Percentiles rank a stretch among this genome's conserved stretches.
phyloP scores from a whole-genome alignment of 2,113 vertebrate species.

The Elephantulus edwardii region DNA sequence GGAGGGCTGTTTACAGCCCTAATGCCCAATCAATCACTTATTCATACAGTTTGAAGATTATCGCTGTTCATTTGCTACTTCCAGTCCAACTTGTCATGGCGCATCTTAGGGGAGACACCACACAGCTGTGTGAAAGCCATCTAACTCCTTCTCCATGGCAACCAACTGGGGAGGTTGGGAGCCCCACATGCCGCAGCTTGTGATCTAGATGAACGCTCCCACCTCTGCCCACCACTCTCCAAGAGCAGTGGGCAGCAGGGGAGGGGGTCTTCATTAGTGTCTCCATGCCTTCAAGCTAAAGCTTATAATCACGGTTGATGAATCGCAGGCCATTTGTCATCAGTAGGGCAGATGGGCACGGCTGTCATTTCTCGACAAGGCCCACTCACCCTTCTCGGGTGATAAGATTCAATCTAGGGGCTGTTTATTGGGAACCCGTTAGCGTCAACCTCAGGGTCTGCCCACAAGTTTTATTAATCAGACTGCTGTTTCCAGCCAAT shows the following conservation, averaged over 20 bases:
- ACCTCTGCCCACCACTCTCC: constrained; percentile 4
- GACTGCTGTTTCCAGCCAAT: background rate
- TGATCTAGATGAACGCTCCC: constrained; percentile 44
- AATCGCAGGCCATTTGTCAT: constrained; percentile 51
- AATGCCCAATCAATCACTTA: constrained; percentile 75
- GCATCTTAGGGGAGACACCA: constrained; percentile 82
- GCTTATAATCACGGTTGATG: constrained; percentile 57
- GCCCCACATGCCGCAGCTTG: constrained; percentile 64
- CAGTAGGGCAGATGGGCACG: constrained; percentile 5
- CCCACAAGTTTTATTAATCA: constrained; percentile 28
- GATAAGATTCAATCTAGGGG: constrained; percentile 43
- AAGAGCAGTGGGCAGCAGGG: background rate
- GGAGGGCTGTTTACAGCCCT: constrained; percentile 49
- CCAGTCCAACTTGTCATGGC: constrained; percentile 79
- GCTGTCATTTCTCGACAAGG: constrained; percentile 30
- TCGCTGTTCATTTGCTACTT: constrained; percentile 77
- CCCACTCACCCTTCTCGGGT: background rate
- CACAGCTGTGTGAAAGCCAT: constrained; percentile 79
- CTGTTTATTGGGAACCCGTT: constrained; percentile 31
- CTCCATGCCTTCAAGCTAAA: constrained; percentile 54
- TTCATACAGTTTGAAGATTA: constrained; percentile 81
- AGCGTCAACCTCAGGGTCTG: background rate
- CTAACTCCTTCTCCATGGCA: constrained; percentile 85
- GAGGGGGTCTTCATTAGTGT: constrained; percentile 66
- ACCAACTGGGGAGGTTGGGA: constrained; percentile 72